These are phyloP conservation scores for Nyctereutes procyonoides DNA, from an alignment of 2,113 vertebrate genomes.

Conservation along the genomic window DNA sequence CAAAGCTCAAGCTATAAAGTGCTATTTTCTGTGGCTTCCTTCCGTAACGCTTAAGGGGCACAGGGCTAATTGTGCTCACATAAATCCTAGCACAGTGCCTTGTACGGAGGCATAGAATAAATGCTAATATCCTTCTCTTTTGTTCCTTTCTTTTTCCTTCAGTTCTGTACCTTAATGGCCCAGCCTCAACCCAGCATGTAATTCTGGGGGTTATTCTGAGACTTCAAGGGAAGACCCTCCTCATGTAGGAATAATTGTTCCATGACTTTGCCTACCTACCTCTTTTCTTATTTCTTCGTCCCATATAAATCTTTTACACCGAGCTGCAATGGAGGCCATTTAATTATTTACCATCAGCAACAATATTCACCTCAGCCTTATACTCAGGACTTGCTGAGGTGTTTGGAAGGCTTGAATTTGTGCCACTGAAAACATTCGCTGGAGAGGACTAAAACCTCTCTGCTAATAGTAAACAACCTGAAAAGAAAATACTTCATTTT, in stretches of 20 bases:
- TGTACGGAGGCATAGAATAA: background rate
- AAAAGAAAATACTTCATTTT: conserved; percentile 31
- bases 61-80: background rate
- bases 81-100: background rate
- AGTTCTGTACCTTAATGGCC: background rate
- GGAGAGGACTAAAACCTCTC: background rate
- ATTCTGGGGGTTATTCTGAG: background rate
- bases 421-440: background rate
- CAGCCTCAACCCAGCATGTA: rapidly evolving
- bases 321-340: background rate
- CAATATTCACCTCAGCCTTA: rapidly evolving
- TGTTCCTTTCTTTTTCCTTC: background rate
- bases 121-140: background rate
- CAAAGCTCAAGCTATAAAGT: background rate
- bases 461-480: background rate
- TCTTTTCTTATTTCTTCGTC: background rate
- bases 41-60: background rate
- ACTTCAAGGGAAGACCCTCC: background rate
- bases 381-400: background rate
- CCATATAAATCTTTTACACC: background rate
- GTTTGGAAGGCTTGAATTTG: conserved; percentile 41
- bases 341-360: background rate
- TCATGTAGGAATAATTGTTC: background rate
- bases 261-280: background rate
- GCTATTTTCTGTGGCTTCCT: background rate